Evolutionary conservation across 1,140 invertebrate species (phyloP), one percentile per base, ranked within the genome.

Genomic region (Drosophila mayri): DNA sequence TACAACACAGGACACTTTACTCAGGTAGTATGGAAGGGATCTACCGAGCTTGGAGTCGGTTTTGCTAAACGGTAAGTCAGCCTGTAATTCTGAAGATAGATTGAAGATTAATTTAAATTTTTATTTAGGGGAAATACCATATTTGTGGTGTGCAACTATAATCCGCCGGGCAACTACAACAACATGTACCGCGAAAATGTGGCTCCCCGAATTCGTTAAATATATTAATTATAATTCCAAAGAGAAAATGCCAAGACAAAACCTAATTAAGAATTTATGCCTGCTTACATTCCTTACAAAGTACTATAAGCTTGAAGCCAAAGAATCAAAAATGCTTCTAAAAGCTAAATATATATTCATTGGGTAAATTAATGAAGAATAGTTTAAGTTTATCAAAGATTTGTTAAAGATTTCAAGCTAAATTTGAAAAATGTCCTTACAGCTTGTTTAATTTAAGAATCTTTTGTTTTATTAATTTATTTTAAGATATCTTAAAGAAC

Each of bases 21-120:
- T 0, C 95, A 96, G 93, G 94, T 96, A 4, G 93, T 97, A 4
- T 97, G 97, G 97, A 95, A 95, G 75, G 93, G 92, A 3, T 95
- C 94, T 2, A 94, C 90, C 38, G 94, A 96, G 78, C 85, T 97
- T 79, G 97, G 97, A 2, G 95, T 97, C 11, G 96, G 96, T 4
- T 93, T 95, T 76, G 95, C 96, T 0, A 95, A 94, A 73, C 94
- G 66, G 91, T 92, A 54, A 57, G 66, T 14, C 28, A n/a, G 5
- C n/a, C n/a, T 18, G n/a, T 7, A 12, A 16, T 14, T 8, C 32
- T 20, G 3, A 9, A 6, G 0, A n/a, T 22, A 0, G 0, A 22
- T 16, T 35, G 6, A 1, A 32, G 18, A 46, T 25, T 40, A 20
- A n/a, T 46, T 12, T 30, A n/a, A 5, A 25, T 30, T 46, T 44